Evolutionary conservation across 2,888 invertebrate species (phyloP).

Genomic region (Branchellion lobata): DNA sequence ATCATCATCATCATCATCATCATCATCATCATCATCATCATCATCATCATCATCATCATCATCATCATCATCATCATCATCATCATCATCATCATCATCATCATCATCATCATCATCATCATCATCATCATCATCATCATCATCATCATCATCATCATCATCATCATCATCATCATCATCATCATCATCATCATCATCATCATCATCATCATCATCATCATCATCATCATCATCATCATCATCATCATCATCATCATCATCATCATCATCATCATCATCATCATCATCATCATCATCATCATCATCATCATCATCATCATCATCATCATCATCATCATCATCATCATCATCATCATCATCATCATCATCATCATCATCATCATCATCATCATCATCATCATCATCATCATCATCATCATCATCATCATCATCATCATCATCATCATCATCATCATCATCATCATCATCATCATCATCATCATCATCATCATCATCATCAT

Average conservation of each 20-base stretch:
- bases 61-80: slow-evolving; percentile 26
- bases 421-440: slow-evolving; percentile 22
- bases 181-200: slow-evolving; percentile 30
- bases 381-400: slow-evolving; percentile 18
- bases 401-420: slow-evolving; percentile 22
- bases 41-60: slow-evolving; percentile 19
- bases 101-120: slow-evolving; percentile 32
- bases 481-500: slow-evolving; percentile 31
- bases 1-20: slow-evolving; percentile 20
- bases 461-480: slow-evolving; percentile 26
- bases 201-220: slow-evolving; percentile 9
- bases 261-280: background rate
- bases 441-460: slow-evolving; percentile 31
- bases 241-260: background rate
- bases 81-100: slow-evolving; percentile 9
- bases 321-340: background rate
- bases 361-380: slow-evolving; percentile 12
- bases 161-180: background rate
- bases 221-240: slow-evolving; percentile 4
- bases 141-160: slow-evolving; percentile 34
- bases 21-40: slow-evolving; percentile 23
- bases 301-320: slow-evolving; percentile 28
- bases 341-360: slow-evolving; percentile 33
- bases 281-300: slow-evolving; percentile 22
- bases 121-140: slow-evolving; percentile 1